A percentile compares a stretch with the other conserved stretches of the same genome.
phyloP scores from a whole-genome alignment of 2,113 vertebrate genomes.

The Catharus fuscescens region DNA sequence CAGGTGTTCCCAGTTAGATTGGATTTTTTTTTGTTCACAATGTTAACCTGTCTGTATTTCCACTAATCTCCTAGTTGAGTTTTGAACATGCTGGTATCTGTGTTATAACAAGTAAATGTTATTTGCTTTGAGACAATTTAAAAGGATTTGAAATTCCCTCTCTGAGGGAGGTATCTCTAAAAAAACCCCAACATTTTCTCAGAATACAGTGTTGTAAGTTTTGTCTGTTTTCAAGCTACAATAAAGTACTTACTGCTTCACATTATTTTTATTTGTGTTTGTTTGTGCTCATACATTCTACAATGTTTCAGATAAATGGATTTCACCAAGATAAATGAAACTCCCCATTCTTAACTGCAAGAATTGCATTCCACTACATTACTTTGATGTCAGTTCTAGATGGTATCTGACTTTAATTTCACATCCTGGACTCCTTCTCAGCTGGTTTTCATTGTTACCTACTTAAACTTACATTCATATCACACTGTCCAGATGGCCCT shows the following conservation, averaged over 20 bases:
- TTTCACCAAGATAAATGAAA: background rate
- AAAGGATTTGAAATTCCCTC: background rate
- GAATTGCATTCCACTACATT: background rate
- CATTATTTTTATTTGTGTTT: background rate
- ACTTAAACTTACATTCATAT: background rate
- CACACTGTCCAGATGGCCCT: background rate
- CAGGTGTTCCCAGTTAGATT: background rate
- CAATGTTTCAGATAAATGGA: background rate
- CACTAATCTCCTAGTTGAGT: background rate
- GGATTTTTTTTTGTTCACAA: background rate
- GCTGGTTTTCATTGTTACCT: background rate
- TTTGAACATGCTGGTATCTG: background rate
- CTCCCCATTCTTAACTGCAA: background rate
- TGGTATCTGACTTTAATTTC: background rate
- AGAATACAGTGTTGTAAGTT: background rate
- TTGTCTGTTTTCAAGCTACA: slow-evolving; percentile 25
- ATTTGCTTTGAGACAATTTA: background rate
- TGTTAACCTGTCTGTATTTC: background rate
- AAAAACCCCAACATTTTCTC: background rate
- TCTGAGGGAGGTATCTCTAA: background rate
- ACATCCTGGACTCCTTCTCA: background rate
- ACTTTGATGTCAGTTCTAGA: background rate
- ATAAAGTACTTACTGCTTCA: slow-evolving; percentile 27
- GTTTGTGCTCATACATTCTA: background rate
- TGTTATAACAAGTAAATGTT: background rate